Base-by-base conservation (phyloP, 2,888 invertebrate species). In the Agrotis ipsilon region DNA sequence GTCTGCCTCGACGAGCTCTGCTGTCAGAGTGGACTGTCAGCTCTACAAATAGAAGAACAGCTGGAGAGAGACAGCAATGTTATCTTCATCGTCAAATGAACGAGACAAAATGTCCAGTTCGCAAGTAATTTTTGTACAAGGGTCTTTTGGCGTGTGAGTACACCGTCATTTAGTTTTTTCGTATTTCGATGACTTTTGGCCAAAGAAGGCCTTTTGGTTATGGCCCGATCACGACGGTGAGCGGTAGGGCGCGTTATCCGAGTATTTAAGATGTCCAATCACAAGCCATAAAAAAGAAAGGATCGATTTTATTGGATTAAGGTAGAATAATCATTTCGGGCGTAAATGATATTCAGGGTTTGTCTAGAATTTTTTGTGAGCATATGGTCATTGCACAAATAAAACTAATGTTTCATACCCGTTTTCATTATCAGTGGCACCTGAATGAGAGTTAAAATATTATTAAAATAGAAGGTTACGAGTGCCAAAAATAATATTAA, bases 1-100 rank as follows among this genome's bases (percentile, higher is more conserved):
- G 95, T 94, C 3, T 98, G 97, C 80, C 96, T 98, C 73, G 98
- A 99, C 95, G 98, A 98, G 92, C 97, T 99, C 83, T 98, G 98
- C 91, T 98, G 98, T 89, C 97, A 97, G 78, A 97, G 97, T 32
- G 98, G 98, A 0, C 96, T 98, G 59, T 97, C 97, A 21, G 96
- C 97, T 19, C 96, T 97, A 51, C 97, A 98, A 87, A 93, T 98
- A 0, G 98, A 98, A 88, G 98, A 98, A 67, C 97, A 98, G 80
- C 94, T 98, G 3, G 98, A 98, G 86, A 95, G 97, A 69, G 98
- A 98, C 94, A 97, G 97, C 79, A 97, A 97, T 89, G 97, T 98
- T 75, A 97, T 97, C 51, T 97, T 98, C 81, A 95, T 96, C 14
- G 93, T 96, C 70, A 95, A 95, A 88, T 95, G 92, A 94, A 21